Conservation (phyloP, 1,140 invertebrate species). For the Cotesia chilonis region DNA sequence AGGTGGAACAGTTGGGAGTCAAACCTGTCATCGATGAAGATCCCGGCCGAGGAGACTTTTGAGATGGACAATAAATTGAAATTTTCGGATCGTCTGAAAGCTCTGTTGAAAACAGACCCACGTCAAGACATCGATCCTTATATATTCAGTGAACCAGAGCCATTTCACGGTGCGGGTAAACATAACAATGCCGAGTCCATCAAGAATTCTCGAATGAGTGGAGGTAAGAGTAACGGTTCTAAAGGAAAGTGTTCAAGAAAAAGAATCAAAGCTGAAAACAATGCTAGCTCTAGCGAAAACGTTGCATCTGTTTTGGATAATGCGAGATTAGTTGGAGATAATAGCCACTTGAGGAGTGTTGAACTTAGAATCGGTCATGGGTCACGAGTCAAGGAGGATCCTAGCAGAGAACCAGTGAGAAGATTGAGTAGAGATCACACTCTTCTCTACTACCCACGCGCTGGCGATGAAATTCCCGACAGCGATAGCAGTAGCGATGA, state of each 20-base stretch:
- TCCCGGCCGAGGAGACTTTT: slow-evolving; percentile 52
- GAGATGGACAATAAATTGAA: slow-evolving; percentile 67
- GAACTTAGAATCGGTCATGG: slow-evolving; percentile 42
- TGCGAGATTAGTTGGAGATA: slow-evolving; percentile 18
- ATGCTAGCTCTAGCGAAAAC: neutral
- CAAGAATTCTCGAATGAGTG: slow-evolving; percentile 50
- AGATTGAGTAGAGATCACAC: slow-evolving; percentile 58
- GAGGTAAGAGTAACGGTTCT: slow-evolving; percentile 44
- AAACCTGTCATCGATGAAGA: slow-evolving; percentile 52
- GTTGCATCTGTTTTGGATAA: neutral
- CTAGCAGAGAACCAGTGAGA: slow-evolving; percentile 45
- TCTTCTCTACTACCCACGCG: slow-evolving; percentile 60
- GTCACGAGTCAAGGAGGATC: slow-evolving; percentile 45
- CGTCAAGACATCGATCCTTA: slow-evolving; percentile 68
- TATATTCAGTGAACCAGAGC: slow-evolving; percentile 69
- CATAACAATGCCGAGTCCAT: slow-evolving; percentile 43
- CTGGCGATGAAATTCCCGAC: slow-evolving; percentile 62
- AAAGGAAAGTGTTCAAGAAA: slow-evolving; percentile 58
- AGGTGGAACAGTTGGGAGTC: slow-evolving; percentile 44
- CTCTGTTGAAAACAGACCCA: slow-evolving; percentile 62
- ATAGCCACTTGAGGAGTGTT: slow-evolving; percentile 32
- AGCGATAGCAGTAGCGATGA: slow-evolving; percentile 64
- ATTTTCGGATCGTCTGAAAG: slow-evolving; percentile 65
- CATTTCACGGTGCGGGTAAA: slow-evolving; percentile 51
- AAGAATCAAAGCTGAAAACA: slow-evolving; percentile 47